Conservation (phyloP, 2,888 invertebrate genomes). For the Ennomos fuscantarius region DNA sequence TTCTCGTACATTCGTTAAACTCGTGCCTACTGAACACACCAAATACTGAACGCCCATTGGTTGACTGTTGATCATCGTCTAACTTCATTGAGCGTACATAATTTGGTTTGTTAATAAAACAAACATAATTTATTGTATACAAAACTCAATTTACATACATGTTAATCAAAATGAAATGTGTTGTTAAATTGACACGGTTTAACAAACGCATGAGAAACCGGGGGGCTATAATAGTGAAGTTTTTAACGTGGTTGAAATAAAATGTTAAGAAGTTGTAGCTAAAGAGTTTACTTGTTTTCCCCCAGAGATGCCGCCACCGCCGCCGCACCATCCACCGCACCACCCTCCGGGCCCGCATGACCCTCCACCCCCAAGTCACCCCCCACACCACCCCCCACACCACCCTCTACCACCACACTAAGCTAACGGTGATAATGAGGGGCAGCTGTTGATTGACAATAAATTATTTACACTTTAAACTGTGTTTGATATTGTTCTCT, state of each 20-base stretch:
- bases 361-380: slow-evolving; percentile 32
- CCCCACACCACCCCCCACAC: slow-evolving; percentile 29
- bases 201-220: no score
- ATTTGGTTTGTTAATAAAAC: no score
- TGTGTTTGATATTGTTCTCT: background rate
- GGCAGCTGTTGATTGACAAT: slow-evolving; percentile 5
- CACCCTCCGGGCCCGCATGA: slow-evolving; percentile 42
- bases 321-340: slow-evolving; percentile 40
- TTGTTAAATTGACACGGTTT: background rate
- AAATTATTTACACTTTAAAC: slow-evolving; percentile 25
- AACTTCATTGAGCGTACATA: no score
- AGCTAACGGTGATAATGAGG: slow-evolving; percentile 2
- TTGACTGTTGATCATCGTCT: no score
- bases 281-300: slow-evolving; percentile 10
- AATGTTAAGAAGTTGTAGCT: no score
- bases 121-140: no score
- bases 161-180: background rate
- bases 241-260: no score
- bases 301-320: slow-evolving; percentile 47
- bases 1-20: no score
- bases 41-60: no score
- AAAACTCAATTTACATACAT: no score
- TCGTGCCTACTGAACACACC: no score
- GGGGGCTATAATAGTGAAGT: no score
- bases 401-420: slow-evolving; percentile 39